Percentiles rank a stretch among this genome's conserved stretches.
phyloP scores from a whole-genome alignment of 2,113 vertebrate species.

The Noctilio leporinus region DNA sequence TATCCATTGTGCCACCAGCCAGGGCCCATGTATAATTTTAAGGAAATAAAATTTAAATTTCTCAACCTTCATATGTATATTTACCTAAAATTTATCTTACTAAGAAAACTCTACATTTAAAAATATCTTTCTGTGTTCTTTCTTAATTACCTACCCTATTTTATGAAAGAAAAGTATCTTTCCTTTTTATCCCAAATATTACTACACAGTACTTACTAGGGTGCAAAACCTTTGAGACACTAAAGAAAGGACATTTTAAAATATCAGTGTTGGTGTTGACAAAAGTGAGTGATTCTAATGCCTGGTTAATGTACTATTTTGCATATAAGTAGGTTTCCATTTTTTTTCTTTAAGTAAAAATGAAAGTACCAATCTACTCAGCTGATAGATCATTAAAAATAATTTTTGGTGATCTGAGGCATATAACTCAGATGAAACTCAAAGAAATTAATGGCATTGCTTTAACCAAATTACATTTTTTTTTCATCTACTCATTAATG shows the following conservation, averaged over 20 bases:
- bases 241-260: neutral
- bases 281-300: neutral
- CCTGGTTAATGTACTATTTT: neutral
- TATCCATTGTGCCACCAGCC: too few relatives aligned
- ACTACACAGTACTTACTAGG: neutral
- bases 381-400: neutral
- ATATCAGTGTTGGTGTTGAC: neutral
- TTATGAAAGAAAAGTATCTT: neutral
- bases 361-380: neutral
- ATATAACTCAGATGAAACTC: neutral
- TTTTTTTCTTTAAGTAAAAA: neutral
- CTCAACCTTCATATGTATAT: neutral
- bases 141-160: neutral
- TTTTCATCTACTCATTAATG: neutral
- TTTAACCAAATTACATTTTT: neutral
- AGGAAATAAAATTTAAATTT: conserved; percentile 8
- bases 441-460: neutral
- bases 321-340: neutral
- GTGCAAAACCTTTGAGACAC: neutral
- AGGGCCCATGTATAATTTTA: too few relatives aligned
- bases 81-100: neutral
- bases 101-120: neutral
- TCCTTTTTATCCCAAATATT: neutral
- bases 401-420: neutral
- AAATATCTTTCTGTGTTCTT: neutral